Conservation (phyloP, 92 coral and sea anemone genomes). For the Porites evermanni region DNA sequence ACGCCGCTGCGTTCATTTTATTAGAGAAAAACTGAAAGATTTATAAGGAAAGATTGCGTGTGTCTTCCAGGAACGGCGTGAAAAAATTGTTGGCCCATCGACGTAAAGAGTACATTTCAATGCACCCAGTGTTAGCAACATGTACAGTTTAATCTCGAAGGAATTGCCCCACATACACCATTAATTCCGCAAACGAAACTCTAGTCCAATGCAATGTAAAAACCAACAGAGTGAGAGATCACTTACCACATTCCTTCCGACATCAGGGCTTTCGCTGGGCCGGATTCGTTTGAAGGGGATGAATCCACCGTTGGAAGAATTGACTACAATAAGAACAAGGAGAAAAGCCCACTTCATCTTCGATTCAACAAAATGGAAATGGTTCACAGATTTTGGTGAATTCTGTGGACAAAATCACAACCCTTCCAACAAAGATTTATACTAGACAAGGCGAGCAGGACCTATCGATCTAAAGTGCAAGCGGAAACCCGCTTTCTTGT, state of each 20-base stretch:
- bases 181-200: background rate
- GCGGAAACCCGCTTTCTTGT: conserved; percentile 3
- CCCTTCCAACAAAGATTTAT: background rate
- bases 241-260: conserved; percentile 61
- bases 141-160: too few relatives aligned
- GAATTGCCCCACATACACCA: background rate
- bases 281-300: conserved; percentile 16
- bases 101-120: too few relatives aligned
- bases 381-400: conserved; percentile 1
- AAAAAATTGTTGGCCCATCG: too few relatives aligned
- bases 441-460: too few relatives aligned
- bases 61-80: too few relatives aligned
- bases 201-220: background rate
- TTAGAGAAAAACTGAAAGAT: too few relatives aligned
- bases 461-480: background rate
- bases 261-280: conserved; percentile 45
- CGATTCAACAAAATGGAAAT: conserved; percentile 8
- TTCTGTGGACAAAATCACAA: background rate
- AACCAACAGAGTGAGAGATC: background rate
- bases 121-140: too few relatives aligned
- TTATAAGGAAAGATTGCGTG: too few relatives aligned
- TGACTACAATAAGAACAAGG: conserved; percentile 1
- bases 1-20: too few relatives aligned
- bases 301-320: conserved; percentile 7
- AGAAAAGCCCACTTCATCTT: conserved; percentile 24